Base-by-base conservation (phyloP, 2,797 vertebrate genomes). In the Sternarchorhynchus goeldii region DNA sequence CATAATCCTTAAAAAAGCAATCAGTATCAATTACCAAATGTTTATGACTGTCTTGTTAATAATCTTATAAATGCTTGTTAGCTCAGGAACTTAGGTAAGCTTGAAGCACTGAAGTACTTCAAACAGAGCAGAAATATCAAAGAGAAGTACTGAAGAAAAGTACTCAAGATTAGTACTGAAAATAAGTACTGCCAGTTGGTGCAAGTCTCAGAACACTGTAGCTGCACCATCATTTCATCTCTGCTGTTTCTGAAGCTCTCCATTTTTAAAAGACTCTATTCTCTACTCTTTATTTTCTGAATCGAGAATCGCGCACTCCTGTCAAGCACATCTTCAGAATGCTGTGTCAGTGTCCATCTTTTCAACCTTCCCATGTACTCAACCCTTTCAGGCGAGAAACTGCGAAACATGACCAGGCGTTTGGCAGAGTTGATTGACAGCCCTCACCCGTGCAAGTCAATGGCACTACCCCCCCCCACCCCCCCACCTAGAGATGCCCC, bases 351-450 rank as follows among this genome's bases (percentile, higher is more conserved):
- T 65, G 59, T 36, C 45, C 57, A 17, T 18, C 76, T 56, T 39
- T 17, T 16, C 17, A 14, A 21, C 21, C 31, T 70, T 59, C 17
- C 59, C 71, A 31, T 31, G 8, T 32, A 56, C 31, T 20, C 45
- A 55, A 55, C 2, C 50, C 34, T 78, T 45, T 41, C n/a, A 64
- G 62, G 62, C 29, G 39, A 72, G 10, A 65, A 34, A 45, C 59
- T 20, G 69, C 17, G 21, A 57, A 50, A 63, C 59, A 64, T 72
- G 45, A 64, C 72, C 16, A 57, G 59, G 20, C 36, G 21, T 20
- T 41, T 17, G 29, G 45, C 70, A 57, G 34, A 56, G 34, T 10
- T 78, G 67, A 71, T 31, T 64, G 41, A 63, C 76, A 77, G 57
- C 68, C 50, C 20, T 78, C 20, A 25, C 5, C 59, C 56, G 32